These are phyloP conservation scores for Incurvaria masculella DNA, from an alignment of 2,888 invertebrate species.

Conservation along the genomic window DNA sequence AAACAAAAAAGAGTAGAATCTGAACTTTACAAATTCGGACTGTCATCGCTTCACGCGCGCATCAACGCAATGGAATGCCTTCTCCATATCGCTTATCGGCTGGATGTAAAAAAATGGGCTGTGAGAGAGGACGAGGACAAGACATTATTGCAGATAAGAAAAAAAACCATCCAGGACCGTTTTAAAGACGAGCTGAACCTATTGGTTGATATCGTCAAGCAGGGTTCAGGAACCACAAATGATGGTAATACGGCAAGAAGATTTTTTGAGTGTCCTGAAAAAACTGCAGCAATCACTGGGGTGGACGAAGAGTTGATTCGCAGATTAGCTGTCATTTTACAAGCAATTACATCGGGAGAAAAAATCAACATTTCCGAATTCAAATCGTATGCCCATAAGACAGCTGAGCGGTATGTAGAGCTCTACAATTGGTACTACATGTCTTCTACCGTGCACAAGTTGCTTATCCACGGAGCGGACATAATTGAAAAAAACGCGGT, in stretches of 20 bases:
- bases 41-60: background rate
- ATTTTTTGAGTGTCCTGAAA: constrained; percentile 18
- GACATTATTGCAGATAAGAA: background rate
- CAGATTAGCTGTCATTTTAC: background rate
- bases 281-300: constrained; percentile 19
- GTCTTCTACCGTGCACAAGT: background rate
- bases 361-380: background rate
- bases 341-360: background rate
- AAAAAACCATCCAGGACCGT: background rate
- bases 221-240: constrained; percentile 19
- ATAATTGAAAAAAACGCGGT: background rate
- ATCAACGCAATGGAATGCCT: background rate
- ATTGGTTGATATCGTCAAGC: constrained; percentile 20
- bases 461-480: background rate
- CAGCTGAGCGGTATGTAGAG: background rate
- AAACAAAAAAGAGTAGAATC: no score
- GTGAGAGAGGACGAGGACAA: background rate
- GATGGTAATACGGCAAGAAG: constrained; percentile 16
- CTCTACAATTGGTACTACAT: background rate
- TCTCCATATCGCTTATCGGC: background rate
- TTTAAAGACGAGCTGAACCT: constrained; percentile 6
- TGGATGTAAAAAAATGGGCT: background rate
- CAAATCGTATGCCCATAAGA: background rate
- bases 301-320: constrained; percentile 6
- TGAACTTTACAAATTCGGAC: background rate